phyloP scores from a whole-genome alignment of 2,888 invertebrate species.

The Abrostola tripartita region DNA sequence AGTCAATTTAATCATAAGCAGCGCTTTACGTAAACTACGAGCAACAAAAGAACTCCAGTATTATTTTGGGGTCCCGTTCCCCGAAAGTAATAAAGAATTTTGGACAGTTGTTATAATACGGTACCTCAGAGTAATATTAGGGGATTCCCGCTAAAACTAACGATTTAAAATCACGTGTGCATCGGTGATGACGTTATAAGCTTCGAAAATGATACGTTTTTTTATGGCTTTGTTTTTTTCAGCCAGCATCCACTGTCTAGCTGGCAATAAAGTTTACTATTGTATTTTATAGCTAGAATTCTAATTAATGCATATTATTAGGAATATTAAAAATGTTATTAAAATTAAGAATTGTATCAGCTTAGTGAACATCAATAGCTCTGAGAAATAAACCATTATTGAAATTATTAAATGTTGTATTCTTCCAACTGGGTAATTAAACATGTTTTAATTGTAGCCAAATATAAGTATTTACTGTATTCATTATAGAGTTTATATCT shows the following conservation, averaged over 20 bases:
- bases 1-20: conserved; percentile 36
- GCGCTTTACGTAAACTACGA: conserved; percentile 27
- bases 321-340: conserved; percentile 86
- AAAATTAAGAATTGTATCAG: conserved; percentile 87
- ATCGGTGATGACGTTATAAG: conserved; percentile 59
- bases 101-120: conserved; percentile 1
- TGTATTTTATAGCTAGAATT: conserved; percentile 88
- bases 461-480: conserved; percentile 39
- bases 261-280: conserved; percentile 78
- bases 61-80: conserved; percentile 16
- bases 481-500: conserved; percentile 27
- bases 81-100: background rate
- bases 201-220: conserved; percentile 53
- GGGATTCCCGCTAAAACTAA: conserved; percentile 19
- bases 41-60: conserved; percentile 2
- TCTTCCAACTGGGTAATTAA: conserved; percentile 66
- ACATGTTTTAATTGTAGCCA: conserved; percentile 34
- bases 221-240: conserved; percentile 63
- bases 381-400: conserved; percentile 87
- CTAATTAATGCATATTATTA: conserved; percentile 88
- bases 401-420: conserved; percentile 87
- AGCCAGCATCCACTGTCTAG: conserved; percentile 66
- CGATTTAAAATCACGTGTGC: conserved; percentile 30
- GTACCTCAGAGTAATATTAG: conserved; percentile 17
- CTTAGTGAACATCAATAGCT: conserved; percentile 89